Base-by-base conservation (phyloP, 2,888 invertebrate species). In the Sacculina carcini region DNA sequence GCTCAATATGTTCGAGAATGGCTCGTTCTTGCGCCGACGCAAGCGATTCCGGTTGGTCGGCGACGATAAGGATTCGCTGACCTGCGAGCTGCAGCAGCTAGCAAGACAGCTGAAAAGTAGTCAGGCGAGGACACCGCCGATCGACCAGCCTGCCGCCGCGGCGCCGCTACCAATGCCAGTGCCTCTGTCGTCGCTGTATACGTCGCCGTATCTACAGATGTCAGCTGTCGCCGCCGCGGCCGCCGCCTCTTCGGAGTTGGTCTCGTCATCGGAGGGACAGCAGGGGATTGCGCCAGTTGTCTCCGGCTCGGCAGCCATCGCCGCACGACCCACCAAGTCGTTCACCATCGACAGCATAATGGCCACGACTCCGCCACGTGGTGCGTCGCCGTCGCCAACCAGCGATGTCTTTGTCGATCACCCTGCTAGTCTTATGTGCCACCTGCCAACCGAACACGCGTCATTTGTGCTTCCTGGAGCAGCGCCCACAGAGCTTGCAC, bases 1-100 rank as follows among this genome's bases (percentile, higher is more conserved):
- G 29, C 72, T 79, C 55, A 78, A 79, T 62, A 83, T 83, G 82
- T 83, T 83, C 66, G 81, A 87, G 64, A 87, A 87, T 65, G 87
- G 87, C 23, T 79, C 79, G 50, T 72, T 83, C 53, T 68, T 84
- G 31, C 69, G 84, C 28, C 71, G 84, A 40, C 69, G 83, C 55
- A 84, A 84, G 64, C 71, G 84, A 5, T 84, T 86, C 69, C 86
- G 85, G 71, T 68, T 83, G 46, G 74, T 76, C 61, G 79, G 79
- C 61, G 76, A 76, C 52, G 75, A 74, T 62, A 74, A 75, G 60
- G 75, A 75, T 59, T 64, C 70, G 52, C 61, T 79, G 51, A 77
- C 78, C 38, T 56, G 56, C 9, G 57, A 56, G 31, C 54, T 58
- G 52, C 24, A 46, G 14, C 28, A 44, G 31, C 53, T 53, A 23